A percentile compares a stretch with the other conserved stretches of the same genome.
Evolutionary conservation across 2,113 vertebrate species (phyloP).

Genomic region (Xiphorhynchus elegans): DNA sequence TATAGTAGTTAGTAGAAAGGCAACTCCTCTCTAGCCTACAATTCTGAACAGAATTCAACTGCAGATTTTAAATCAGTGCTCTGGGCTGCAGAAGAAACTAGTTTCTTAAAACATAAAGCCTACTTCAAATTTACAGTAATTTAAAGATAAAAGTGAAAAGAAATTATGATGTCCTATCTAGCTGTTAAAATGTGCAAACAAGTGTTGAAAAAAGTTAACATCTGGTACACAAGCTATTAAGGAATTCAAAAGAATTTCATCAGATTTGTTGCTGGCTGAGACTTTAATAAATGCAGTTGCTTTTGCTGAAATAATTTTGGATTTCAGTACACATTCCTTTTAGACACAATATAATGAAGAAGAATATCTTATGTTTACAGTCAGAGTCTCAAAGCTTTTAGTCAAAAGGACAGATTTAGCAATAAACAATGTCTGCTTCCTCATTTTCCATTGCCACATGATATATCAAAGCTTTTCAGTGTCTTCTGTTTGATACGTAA

Average conservation of each 20-base stretch:
- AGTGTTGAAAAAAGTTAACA: background rate
- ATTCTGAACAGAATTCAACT: background rate
- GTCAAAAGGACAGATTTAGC: background rate
- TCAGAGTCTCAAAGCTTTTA: background rate
- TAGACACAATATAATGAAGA: background rate
- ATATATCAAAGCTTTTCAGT: background rate
- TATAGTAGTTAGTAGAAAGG: background rate
- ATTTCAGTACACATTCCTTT: background rate
- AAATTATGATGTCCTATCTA: background rate
- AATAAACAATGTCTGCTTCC: background rate
- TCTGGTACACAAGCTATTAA: background rate
- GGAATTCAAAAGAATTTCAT: background rate
- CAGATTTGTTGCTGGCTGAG: background rate
- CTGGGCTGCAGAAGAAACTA: background rate
- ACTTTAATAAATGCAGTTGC: background rate
- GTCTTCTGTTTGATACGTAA: background rate
- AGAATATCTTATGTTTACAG: background rate
- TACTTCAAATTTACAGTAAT: background rate
- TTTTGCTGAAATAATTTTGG: background rate
- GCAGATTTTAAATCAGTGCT: background rate
- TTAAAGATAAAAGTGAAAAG: background rate
- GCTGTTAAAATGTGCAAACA: background rate
- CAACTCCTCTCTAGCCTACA: background rate
- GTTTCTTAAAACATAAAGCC: background rate
- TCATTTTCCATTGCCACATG: conserved; percentile 2